Evolutionary conservation across 1,140 invertebrate species (phyloP), one percentile per base, ranked within the genome.

Genomic region (Mylabris phalerata): DNA sequence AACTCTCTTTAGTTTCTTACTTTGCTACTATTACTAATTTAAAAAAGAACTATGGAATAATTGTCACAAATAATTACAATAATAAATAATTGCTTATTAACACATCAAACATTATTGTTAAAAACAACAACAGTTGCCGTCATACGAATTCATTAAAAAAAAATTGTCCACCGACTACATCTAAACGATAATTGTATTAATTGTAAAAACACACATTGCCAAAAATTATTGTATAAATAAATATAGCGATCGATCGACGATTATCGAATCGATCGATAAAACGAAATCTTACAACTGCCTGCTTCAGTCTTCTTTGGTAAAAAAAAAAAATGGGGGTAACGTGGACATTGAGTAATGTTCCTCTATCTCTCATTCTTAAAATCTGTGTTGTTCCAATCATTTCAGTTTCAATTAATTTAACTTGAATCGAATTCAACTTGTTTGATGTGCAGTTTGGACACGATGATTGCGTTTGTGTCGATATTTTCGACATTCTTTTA

Each of bases 291-390:
- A 55, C 60, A 64, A 67, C 65, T 69, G 67, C 56, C 65, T 69
- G 67, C 56, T 62, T 72, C 70, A 72, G 70, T 72, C 70, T 72
- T 72, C 70, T 72, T 72, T 72, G 70, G 70, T 72, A 58, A 65
- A 63, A 63, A 57, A 55, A 10, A 9, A 2, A n/a, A n/a, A n/a
- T n/a, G 7, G 32, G 47, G 70, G 68, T 72, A 72, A 70, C 67
- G 52, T 61, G 60, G 61, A 67, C 61, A 48, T 61, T 25, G 26
- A 58, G 42, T 60, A 42, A 60, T 60, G 61, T 65, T 61, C 57
- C 51, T 61, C 56, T 56, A 55, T 51, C 19, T 1, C 19, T 19
- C 19, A 19, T 19, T 19, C 19, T 19, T 19, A 19, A 19, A 13
- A 13, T 13, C 13, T 13, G 13, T 19, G 19, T 19, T 19, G 19